These are phyloP conservation scores for Musca domestica DNA, from an alignment of 1,140 invertebrate species.

Conservation along the genomic window DNA sequence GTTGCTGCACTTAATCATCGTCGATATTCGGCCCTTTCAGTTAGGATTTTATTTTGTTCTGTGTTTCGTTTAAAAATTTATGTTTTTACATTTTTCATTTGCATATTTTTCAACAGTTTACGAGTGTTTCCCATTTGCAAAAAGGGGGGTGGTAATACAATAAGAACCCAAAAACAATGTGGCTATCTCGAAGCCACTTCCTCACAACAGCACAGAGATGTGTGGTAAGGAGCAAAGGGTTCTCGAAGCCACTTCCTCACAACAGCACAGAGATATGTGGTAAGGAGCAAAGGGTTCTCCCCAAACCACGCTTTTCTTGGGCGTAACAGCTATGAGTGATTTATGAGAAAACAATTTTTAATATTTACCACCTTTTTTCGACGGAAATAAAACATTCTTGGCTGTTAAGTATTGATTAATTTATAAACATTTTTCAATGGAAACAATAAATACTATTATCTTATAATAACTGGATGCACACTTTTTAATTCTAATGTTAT, in stretches of 20 bases:
- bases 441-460: too few relatives aligned
- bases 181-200: too few relatives aligned
- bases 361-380: background rate
- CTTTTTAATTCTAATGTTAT: constrained; percentile 5
- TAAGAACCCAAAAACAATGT: too few relatives aligned
- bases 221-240: background rate
- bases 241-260: too few relatives aligned
- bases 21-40: too few relatives aligned
- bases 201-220: too few relatives aligned
- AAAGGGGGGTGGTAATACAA: background rate
- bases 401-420: too few relatives aligned
- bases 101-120: background rate
- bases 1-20: too few relatives aligned
- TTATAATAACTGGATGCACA: too few relatives aligned
- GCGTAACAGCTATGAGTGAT: background rate
- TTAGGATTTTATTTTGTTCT: background rate
- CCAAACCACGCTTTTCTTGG: background rate
- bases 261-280: too few relatives aligned
- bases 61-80: background rate
- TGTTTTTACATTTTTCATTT: constrained; percentile 11
- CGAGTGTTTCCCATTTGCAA: background rate
- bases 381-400: too few relatives aligned
- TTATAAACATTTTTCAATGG: too few relatives aligned
- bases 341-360: constrained; percentile 1
- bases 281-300: background rate